Percentiles rank a stretch among this genome's conserved stretches.
These are phyloP conservation scores for Podiceps cristatus DNA, from an alignment of 2,113 vertebrate species.

Conservation along the genomic window DNA sequence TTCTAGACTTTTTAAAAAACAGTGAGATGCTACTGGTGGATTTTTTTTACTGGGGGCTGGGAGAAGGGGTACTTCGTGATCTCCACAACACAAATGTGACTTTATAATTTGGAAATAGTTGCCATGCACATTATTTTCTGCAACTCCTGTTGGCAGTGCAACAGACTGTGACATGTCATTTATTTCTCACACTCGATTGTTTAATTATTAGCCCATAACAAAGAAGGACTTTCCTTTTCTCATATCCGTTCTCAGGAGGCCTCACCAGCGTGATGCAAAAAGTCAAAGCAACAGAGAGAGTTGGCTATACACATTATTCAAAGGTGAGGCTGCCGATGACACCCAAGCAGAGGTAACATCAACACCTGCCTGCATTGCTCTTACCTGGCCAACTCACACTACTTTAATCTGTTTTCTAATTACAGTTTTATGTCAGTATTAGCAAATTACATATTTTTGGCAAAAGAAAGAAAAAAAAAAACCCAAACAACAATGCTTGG, in stretches of 20 bases:
- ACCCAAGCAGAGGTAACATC: background rate
- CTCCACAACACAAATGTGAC: background rate
- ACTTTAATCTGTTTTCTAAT: accelerated
- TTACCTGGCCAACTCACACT: accelerated
- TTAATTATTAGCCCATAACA: background rate
- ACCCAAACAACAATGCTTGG: accelerated
- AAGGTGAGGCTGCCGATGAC: background rate
- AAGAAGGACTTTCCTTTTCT: background rate
- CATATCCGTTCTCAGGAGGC: background rate
- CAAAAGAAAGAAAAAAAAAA: background rate
- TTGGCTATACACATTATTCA: accelerated
- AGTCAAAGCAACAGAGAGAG: background rate
- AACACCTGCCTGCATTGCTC: background rate
- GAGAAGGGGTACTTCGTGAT: background rate
- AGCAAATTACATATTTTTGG: background rate
- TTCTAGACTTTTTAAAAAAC: background rate
- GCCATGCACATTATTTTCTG: background rate
- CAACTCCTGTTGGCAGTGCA: background rate
- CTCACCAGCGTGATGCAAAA: background rate
- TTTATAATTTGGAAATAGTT: background rate
- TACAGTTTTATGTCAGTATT: background rate
- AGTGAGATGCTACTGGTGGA: background rate
- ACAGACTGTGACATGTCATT: background rate
- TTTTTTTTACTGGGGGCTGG: background rate
- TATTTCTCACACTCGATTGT: background rate